Evolutionary conservation across 2,888 invertebrate genomes (phyloP), one percentile per base, ranked within the genome.

Genomic region (Xestia c-nigrum): DNA sequence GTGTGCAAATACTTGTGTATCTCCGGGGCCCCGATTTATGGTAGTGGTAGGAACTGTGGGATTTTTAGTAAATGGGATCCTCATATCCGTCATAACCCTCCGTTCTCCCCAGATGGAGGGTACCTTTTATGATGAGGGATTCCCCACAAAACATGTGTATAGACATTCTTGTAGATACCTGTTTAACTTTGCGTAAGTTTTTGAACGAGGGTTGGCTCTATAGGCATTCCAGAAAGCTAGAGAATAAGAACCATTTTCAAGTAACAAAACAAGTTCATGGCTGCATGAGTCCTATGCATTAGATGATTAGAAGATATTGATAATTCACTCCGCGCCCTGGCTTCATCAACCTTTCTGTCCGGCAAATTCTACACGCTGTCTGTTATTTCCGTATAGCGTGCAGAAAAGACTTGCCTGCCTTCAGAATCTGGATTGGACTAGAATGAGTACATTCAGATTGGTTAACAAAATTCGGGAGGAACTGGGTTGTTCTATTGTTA

Each of bases 401-500:
- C n/a, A 9, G 16, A 50, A 40, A 38, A 40, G 50, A 5, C 38
- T 74, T 46, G 14, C 5, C 9, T 76, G 3, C 31, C 24, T 46
- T 10, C 31, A 59, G 40, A 31, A 55, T 43, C 1, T 59, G 19
- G 47, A 43, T 1, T 59, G 19, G 47, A 43, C 24, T 64, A 24
- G 59, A 21, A 52, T 46, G 31, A 59, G 40, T 72, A 46, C 61
- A 73, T 84, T 31, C 70, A 68, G n/a, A 40, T 63, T 66, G 59
- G 52, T 65, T 65, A 70, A 70, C 69, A 66, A 52, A 80, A 80
- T 72, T 70, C 59, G 43, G 59, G 52, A 74, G 67, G 63, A 84
- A 78, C 72, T 78, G 50, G 83, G 86, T 72, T 85, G 78, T 1
- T 78, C 83, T 85, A 84, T 84, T 85, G 78, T 84, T 83, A 84